Percentiles rank a stretch among this genome's conserved stretches.
phyloP scores from a whole-genome alignment of 2,113 vertebrate species.

The Tychaedon coryphoeus region DNA sequence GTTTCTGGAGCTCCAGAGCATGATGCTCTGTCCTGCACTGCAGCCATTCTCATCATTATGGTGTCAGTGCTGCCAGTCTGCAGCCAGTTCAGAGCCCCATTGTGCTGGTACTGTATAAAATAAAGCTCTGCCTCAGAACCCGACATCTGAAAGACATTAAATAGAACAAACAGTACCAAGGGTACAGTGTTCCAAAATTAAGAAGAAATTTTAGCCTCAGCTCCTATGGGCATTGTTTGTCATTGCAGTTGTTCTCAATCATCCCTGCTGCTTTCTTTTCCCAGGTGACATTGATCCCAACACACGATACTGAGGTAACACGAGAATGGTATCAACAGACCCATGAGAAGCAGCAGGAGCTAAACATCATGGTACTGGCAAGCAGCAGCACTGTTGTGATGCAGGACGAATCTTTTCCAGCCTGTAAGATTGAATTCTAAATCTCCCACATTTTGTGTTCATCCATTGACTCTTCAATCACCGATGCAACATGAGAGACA shows the following conservation, averaged over 20 bases:
- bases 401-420: slow-evolving; percentile 98
- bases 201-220: slow-evolving; percentile 30
- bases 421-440: slow-evolving; percentile 99
- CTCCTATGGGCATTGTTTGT: slow-evolving; percentile 23
- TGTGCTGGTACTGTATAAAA: background rate
- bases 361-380: slow-evolving; percentile 96
- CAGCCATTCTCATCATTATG: background rate
- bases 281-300: slow-evolving; percentile 97
- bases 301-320: slow-evolving; percentile 96
- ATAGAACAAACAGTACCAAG: slow-evolving; percentile 43
- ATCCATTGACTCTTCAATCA: slow-evolving; percentile 41
- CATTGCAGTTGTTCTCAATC: slow-evolving; percentile 8
- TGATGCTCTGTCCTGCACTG: background rate
- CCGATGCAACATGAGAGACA: slow-evolving; percentile 47
- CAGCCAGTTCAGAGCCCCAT: background rate
- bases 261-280: slow-evolving; percentile 31
- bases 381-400: slow-evolving; percentile 99
- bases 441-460: slow-evolving; percentile 43
- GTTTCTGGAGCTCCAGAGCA: background rate
- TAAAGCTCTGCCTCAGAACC: background rate
- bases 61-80: background rate
- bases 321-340: slow-evolving; percentile 99
- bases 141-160: slow-evolving; percentile 51
- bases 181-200: slow-evolving; percentile 42
- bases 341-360: slow-evolving; percentile 94